These are phyloP conservation scores for Eurypyga helias DNA, from an alignment of 2,113 vertebrate genomes.

Conservation along the genomic window DNA sequence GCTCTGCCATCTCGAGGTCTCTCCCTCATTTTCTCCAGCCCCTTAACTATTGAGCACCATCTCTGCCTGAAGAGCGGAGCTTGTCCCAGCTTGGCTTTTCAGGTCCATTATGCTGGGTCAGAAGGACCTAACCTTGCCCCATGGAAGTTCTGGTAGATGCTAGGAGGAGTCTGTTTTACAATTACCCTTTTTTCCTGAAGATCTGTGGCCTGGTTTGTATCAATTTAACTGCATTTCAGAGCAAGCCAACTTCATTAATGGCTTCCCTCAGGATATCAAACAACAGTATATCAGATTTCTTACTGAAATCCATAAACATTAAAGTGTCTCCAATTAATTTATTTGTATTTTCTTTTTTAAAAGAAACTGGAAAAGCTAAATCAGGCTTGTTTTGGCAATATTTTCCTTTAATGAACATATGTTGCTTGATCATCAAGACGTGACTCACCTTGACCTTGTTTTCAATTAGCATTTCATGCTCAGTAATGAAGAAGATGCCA, in stretches of 20 bases:
- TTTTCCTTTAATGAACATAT: constrained; percentile 14
- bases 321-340: constrained; percentile 8
- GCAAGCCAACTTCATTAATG: constrained; percentile 23
- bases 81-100: neutral
- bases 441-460: constrained; percentile 14
- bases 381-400: neutral
- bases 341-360: no score
- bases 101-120: neutral
- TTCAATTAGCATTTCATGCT: neutral
- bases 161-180: neutral
- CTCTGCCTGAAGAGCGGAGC: neutral
- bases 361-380: no score
- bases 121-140: neutral
- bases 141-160: neutral
- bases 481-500: neutral
- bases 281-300: constrained; percentile 13
- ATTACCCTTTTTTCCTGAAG: neutral
- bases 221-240: constrained; percentile 26
- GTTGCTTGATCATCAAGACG: neutral
- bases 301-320: constrained; percentile 23
- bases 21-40: neutral
- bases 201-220: neutral
- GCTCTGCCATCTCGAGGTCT: neutral
- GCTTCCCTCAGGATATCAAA: constrained; percentile 3
- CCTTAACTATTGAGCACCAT: neutral